Evolutionary conservation across 1,140 invertebrate genomes (phyloP), one percentile per base, ranked within the genome.

Genomic region (Schlechtendalia chinensis): DNA sequence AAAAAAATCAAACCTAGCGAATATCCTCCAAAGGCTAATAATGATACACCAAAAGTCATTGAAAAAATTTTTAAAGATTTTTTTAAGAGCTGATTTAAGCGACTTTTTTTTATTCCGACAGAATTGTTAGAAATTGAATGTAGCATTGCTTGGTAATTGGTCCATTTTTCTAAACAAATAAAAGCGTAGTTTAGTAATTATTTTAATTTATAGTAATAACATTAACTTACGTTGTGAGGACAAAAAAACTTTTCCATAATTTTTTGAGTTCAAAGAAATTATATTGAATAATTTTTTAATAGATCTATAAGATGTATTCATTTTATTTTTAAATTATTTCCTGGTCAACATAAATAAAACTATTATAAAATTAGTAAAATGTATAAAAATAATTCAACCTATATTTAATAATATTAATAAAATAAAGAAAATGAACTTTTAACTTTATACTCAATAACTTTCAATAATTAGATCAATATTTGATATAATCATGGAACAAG

Each of bases 21-120:
- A 12, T 72, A 72, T 53, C 47, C 50, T 54, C 47, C 69, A 72
- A 72, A 72, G 29, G 47, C 24, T n/a, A 72, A 19, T 22, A 29
- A 29, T 72, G 47, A 72, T 72, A 19, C 24, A 72, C 69, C 69
- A 19, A 53, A 54, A 11, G 17, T 16, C 24, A 72, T 54, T 19
- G 69, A 72, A 32, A 4, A 17, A 4, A 72, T n/a, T 72, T 72
- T 53, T 19, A 54, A 32, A 72, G 69, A 53, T 54, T 29, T 72
- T 1, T 19, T 54, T 4, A 29, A n/a, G 2, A 72, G 50, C 0
- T 54, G 16, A 54, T 32, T 72, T 29, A 72, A 29, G 12, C 17
- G n/a, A 1, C 16, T 54, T 29, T 29, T 54, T 19, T 72, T 53
- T n/a, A 53, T 54, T 29, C 10, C 27, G 29, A 6, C 24, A 12